Evolutionary conservation across 1,140 invertebrate species (phyloP).

Genomic region (Drosophila tropicalis): DNA sequence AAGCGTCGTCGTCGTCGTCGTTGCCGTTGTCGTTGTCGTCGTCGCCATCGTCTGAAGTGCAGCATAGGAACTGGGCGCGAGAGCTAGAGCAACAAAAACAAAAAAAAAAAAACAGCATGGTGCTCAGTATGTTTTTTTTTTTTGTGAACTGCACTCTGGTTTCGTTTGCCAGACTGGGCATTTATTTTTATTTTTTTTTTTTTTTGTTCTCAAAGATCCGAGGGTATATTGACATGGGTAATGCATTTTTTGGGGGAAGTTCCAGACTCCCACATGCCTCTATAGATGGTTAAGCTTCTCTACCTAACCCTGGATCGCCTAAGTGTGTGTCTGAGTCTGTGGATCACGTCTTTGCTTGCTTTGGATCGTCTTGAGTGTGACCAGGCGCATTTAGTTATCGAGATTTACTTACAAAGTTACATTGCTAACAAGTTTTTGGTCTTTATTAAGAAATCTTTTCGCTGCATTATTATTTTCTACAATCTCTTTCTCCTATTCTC

Average conservation of each 20-base stretch:
- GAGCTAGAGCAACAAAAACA: slow-evolving; percentile 25
- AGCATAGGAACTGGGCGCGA: slow-evolving; percentile 31
- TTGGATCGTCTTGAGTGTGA: background rate
- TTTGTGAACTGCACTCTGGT: slow-evolving; percentile 54
- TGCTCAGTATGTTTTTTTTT: slow-evolving; percentile 63
- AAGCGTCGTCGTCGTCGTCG: slow-evolving; percentile 48
- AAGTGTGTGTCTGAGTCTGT: background rate
- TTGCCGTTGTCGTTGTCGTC: slow-evolving; percentile 41
- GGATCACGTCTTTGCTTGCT: background rate
- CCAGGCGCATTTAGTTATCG: background rate
- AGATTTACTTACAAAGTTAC: background rate
- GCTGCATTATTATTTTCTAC: background rate
- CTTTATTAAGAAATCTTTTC: background rate
- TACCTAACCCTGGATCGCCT: background rate
- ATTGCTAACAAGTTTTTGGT: background rate
- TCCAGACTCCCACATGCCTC: background rate
- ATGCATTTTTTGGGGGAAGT: slow-evolving; percentile 9
- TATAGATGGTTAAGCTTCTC: background rate
- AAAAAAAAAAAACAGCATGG: slow-evolving; percentile 4
- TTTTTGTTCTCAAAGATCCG: slow-evolving; percentile 13
- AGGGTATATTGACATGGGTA: slow-evolving; percentile 10
- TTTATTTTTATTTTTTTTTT: slow-evolving; percentile 42
- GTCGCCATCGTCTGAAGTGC: slow-evolving; percentile 71
- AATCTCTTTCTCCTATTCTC: slow-evolving; percentile 13
- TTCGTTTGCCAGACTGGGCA: slow-evolving; percentile 42